Evolutionary conservation across 1,140 invertebrate genomes (phyloP).

Genomic region (Brachystomella parvula): DNA sequence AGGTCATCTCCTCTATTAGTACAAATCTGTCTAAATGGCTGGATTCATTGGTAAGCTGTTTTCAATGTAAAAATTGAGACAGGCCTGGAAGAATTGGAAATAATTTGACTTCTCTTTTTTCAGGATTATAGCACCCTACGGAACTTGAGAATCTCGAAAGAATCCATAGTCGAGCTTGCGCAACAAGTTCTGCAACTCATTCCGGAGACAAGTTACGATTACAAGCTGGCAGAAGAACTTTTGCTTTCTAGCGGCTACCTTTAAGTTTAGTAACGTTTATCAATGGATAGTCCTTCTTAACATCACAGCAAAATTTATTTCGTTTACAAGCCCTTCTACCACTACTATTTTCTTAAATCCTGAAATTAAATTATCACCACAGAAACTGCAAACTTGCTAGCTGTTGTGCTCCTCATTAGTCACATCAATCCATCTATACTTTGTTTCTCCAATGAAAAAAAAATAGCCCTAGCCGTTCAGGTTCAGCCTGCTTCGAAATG

Average conservation of each 20-base stretch:
- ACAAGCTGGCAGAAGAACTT: conserved; percentile 35
- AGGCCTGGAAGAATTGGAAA: not conserved
- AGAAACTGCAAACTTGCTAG: no score
- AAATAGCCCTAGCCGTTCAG: no score
- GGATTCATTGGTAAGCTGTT: conserved; percentile 55
- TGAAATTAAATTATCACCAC: no score
- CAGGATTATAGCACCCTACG: conserved; percentile 37
- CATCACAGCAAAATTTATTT: not conserved
- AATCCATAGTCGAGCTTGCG: conserved; percentile 25
- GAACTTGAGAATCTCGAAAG: conserved; percentile 28
- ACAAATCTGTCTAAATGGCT: conserved; percentile 61
- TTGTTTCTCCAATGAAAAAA: no score
- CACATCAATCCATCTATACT: no score
- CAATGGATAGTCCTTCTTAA: not conserved
- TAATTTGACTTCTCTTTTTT: conserved; percentile 22
- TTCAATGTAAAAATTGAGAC: not conserved
- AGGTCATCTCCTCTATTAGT: conserved; percentile 58
- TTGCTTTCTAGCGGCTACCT: conserved; percentile 19
- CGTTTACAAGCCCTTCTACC: no score
- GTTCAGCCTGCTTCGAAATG: no score
- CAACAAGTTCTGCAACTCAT: conserved; percentile 34
- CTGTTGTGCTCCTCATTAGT: no score
- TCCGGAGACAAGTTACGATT: conserved; percentile 36
- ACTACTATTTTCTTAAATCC: no score
- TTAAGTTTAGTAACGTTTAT: not conserved